phyloP scores from a whole-genome alignment of 1,140 invertebrate genomes.

The Euglossa dilemma region DNA sequence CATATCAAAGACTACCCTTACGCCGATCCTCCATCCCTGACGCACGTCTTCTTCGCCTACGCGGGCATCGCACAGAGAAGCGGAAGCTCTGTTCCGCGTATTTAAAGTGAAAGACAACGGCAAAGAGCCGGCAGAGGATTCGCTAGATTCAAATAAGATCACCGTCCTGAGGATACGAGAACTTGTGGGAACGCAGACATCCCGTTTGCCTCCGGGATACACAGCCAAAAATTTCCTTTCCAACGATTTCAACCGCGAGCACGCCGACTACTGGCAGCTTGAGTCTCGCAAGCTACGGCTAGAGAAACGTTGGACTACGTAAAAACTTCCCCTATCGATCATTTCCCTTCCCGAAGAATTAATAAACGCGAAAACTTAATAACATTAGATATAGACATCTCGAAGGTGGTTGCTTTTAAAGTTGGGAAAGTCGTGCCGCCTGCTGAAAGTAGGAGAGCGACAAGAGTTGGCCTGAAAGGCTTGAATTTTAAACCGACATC shows the following conservation, averaged over 20 bases:
- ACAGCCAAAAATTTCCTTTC: slow-evolving; percentile 13
- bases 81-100: slow-evolving; percentile 46
- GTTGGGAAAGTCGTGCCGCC: no score
- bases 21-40: slow-evolving; percentile 44
- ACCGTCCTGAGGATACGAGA: slow-evolving; percentile 47
- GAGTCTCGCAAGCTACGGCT: no score
- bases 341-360: background rate
- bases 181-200: slow-evolving; percentile 73
- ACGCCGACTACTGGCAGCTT: background rate
- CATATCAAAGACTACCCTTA: slow-evolving; percentile 79
- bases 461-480: background rate
- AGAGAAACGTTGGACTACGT: background rate
- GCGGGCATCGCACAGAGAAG: slow-evolving; percentile 44
- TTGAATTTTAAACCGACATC: background rate
- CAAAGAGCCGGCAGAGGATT: slow-evolving; percentile 23
- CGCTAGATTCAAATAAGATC: slow-evolving; percentile 73
- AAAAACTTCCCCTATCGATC: background rate
- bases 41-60: slow-evolving; percentile 45
- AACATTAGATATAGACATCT: no score
- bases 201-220: slow-evolving; percentile 36
- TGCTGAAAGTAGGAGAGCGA: no score
- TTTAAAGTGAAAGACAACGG: slow-evolving; percentile 62
- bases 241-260: slow-evolving; percentile 14
- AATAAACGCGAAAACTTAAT: no score
- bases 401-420: no score